A percentile compares a stretch with the other conserved stretches of the same genome.
phyloP scores from a whole-genome alignment of 2,797 vertebrate species.

The Eulemur albifrons region DNA sequence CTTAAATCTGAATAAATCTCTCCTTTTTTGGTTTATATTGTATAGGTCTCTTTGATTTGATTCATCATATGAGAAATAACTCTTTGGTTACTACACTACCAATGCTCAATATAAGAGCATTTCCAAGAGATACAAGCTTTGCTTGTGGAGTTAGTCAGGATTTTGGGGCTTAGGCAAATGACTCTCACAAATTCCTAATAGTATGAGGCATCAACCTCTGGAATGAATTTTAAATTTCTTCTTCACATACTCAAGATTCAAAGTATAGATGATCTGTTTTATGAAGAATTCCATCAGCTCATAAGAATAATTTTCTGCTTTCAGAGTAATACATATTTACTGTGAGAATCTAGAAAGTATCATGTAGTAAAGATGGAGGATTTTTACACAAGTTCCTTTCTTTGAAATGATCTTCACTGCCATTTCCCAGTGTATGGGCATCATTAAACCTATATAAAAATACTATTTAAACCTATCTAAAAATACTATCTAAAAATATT shows the following conservation, averaged over 20 bases:
- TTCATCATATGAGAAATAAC: background rate
- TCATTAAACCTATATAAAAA: background rate
- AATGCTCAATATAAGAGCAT: background rate
- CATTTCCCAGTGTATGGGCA: background rate
- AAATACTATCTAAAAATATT: background rate
- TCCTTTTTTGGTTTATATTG: background rate
- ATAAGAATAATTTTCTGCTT: background rate
- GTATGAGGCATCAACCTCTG: background rate
- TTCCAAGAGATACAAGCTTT: conserved; percentile 25
- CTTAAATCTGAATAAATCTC: background rate
- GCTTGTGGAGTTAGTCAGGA: background rate
- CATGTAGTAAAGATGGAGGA: background rate
- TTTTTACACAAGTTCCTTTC: background rate
- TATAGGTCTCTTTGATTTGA: background rate
- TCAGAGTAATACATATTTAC: background rate
- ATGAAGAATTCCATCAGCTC: background rate
- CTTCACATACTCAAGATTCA: background rate
- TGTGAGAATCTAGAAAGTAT: background rate
- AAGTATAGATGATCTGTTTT: conserved; percentile 6
- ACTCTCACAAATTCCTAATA: conserved; percentile 14
- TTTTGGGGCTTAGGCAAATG: background rate
- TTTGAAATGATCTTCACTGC: background rate
- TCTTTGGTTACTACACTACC: background rate
- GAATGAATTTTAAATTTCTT: conserved; percentile 12
- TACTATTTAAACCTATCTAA: too few relatives aligned